Base-by-base conservation (phyloP, 2,797 vertebrate species). In the Molossus alvarezi region DNA sequence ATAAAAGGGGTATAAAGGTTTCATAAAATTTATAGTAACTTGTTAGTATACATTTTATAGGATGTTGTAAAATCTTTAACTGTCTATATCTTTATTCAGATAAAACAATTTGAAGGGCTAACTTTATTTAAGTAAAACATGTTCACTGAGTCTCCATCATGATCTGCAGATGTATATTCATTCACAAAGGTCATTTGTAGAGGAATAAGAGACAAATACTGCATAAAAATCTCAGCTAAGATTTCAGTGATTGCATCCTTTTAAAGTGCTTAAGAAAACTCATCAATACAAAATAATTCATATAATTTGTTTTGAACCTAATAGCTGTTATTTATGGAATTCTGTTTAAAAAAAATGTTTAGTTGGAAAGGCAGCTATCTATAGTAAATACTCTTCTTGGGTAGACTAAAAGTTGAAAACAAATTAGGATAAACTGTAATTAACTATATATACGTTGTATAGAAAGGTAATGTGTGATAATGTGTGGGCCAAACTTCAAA, bases 1-100 rank as follows among this genome's bases (percentile, higher is more conserved):
- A 57, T 85, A 62, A 85, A 96, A 94, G 8, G 2, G 9, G 64
- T 33, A 27, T 86, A 83, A 90, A 75, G 7, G 0, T 87, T 93
- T 91, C 58, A 67, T 94, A 76, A 95, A 91, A 88, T 72, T 76
- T 86, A 80, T 55, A 8, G 75, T 87, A 90, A 90, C 27, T 75
- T 71, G 7, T 85, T 82, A 83, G 13, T 41, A 27, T 58, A 27
- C 5, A 41, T 90, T 96, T 93, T 93, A 92, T 69, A 86, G 12
- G 29, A 27, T 25, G 10, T 81, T 91, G 91, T 29, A 65, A 80
- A 83, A 80, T 91, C 60, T 71, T 88, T 79, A 95, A 53, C 20
- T 83, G 57, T 95, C 23, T 18, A 91, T 88, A 20, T 77, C 0
- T 89, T 79, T 80, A 92, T 72, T 85, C 8, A 81, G 58, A 69